phyloP scores from a whole-genome alignment of 2,888 invertebrate genomes.

The Dione juno region DNA sequence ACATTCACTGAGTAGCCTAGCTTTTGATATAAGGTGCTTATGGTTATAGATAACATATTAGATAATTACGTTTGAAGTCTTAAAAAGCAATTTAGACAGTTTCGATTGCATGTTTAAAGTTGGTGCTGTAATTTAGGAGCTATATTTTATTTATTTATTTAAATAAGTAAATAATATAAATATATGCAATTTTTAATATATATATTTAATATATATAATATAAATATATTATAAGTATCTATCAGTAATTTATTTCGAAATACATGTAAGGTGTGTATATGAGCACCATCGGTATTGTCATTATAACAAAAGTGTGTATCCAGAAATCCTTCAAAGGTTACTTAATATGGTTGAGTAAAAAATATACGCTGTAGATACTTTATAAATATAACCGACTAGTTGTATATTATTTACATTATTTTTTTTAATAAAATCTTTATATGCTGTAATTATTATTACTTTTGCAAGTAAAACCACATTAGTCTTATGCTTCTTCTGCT shows the following conservation, averaged over 20 bases:
- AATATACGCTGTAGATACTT: neutral
- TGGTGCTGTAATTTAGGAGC: neutral
- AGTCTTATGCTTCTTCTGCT: too few relatives aligned
- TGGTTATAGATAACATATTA: neutral
- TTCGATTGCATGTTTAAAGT: neutral
- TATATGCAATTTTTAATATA: too few relatives aligned
- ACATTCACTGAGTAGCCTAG: conserved; percentile 22
- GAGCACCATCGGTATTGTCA: neutral
- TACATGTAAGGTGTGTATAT: neutral
- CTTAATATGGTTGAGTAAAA: neutral
- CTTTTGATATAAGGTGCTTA: neutral
- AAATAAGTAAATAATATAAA: too few relatives aligned
- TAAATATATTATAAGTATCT: too few relatives aligned
- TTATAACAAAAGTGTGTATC: neutral
- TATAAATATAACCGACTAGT: neutral
- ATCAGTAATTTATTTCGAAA: too few relatives aligned
- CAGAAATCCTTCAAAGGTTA: neutral
- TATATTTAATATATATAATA: too few relatives aligned
- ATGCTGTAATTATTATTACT: too few relatives aligned
- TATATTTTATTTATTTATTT: too few relatives aligned
- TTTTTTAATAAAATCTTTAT: too few relatives aligned
- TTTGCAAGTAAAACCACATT: too few relatives aligned
- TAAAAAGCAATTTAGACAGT: neutral
- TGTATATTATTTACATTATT: neutral
- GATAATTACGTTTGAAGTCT: neutral